Evolutionary conservation across 2,888 invertebrate species (phyloP).

Genomic region (Lycia hirtaria): DNA sequence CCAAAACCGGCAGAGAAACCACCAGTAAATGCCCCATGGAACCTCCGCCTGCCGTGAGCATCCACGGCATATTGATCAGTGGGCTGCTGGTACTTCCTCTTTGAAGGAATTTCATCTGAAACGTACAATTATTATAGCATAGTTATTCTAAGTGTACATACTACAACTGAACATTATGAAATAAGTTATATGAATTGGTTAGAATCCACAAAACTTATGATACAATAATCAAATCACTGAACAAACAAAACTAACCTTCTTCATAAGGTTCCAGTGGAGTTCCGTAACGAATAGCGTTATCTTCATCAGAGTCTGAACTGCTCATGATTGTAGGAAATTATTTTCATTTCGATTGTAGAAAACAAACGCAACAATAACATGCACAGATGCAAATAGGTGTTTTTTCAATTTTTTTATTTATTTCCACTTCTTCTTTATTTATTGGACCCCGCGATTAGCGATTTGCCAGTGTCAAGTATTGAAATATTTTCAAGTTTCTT

Average conservation of each 20-base stretch:
- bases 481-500: background rate
- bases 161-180: no score
- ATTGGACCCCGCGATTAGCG: background rate
- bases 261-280: constrained; percentile 92
- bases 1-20: constrained; percentile 99
- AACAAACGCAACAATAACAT: background rate
- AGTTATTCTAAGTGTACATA: no score
- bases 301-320: constrained; percentile 83
- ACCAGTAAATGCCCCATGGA: constrained; percentile 99
- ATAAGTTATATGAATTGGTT: no score
- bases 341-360: background rate
- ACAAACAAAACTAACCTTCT: constrained; percentile 87
- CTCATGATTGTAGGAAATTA: constrained; percentile 53
- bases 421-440: no score
- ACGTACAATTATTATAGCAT: background rate
- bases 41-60: constrained; percentile 94
- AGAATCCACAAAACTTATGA: no score
- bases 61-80: constrained; percentile 95
- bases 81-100: constrained; percentile 90
- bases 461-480: background rate
- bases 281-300: constrained; percentile 90
- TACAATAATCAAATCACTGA: background rate
- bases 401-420: no score
- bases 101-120: constrained; percentile 91
- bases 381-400: no score